These are phyloP conservation scores for Asbolus verrucosus DNA, from an alignment of 1,140 invertebrate species.

Conservation along the genomic window DNA sequence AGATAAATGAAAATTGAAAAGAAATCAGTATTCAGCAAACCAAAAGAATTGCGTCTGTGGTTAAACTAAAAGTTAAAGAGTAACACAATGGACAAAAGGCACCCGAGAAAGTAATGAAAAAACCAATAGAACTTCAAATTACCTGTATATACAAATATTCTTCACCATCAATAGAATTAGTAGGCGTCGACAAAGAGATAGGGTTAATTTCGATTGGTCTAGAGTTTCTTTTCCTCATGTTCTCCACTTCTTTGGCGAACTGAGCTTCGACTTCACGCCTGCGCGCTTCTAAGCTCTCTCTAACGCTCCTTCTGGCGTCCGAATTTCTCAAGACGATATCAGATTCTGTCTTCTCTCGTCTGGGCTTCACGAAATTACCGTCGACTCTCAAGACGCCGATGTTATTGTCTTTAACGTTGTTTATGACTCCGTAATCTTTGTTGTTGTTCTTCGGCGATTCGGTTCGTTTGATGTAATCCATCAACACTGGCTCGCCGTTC, in stretches of 20 bases:
- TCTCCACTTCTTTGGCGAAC: constrained; percentile 64
- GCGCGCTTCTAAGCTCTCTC: constrained; percentile 66
- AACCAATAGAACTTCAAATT: constrained; percentile 54
- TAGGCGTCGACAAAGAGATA: constrained; percentile 56
- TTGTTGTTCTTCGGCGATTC: constrained; percentile 55
- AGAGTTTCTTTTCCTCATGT: constrained; percentile 65
- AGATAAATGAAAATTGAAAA: constrained; percentile 3
- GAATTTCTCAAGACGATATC: constrained; percentile 81
- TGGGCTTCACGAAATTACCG: constrained; percentile 69
- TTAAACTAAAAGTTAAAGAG: constrained; percentile 1
- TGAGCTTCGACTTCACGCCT: constrained; percentile 66
- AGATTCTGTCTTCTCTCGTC: constrained; percentile 88
- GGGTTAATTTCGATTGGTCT: constrained; percentile 65
- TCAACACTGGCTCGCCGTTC: constrained; percentile 77
- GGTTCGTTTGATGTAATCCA: constrained; percentile 76
- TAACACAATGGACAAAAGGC: constrained; percentile 40
- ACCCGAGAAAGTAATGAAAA: constrained; percentile 52
- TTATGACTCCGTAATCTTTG: constrained; percentile 63
- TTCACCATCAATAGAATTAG: constrained; percentile 59
- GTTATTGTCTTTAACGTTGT: constrained; percentile 59
- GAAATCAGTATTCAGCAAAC: constrained; percentile 34
- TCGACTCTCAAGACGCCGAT: constrained; percentile 62
- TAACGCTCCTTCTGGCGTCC: constrained; percentile 65
- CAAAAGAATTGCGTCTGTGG: constrained; percentile 2
- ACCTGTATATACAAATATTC: constrained; percentile 64